These are phyloP conservation scores for Stichopus horrens DNA, from an alignment of 53 echinoderm and acorn worm species.

Conservation along the genomic window DNA sequence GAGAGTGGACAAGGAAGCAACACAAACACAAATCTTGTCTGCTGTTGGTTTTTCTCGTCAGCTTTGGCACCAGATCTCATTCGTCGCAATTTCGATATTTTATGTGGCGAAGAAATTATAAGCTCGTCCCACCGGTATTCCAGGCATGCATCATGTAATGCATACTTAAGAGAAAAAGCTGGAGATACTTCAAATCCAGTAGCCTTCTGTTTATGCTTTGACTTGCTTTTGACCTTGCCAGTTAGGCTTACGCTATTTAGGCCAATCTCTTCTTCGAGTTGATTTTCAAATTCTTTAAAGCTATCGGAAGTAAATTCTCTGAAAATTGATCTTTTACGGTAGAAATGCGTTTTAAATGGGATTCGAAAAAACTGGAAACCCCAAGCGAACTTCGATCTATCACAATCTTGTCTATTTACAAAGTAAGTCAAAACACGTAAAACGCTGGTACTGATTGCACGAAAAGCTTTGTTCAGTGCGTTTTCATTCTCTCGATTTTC, in stretches of 20 bases:
- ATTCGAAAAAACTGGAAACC: slow-evolving; percentile 43
- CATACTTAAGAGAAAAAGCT: slow-evolving; percentile 39
- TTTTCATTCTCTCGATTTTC: slow-evolving; percentile 23
- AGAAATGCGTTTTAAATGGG: slow-evolving; percentile 29
- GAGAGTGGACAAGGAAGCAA: slow-evolving; percentile 34
- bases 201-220: slow-evolving; percentile 24
- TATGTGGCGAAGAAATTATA: slow-evolving; percentile 23
- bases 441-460: slow-evolving; percentile 36
- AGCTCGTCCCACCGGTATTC: slow-evolving; percentile 48
- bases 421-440: slow-evolving; percentile 36
- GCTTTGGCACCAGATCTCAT: not conserved
- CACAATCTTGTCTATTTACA: slow-evolving; percentile 20
- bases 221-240: slow-evolving; percentile 4
- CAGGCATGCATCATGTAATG: slow-evolving; percentile 30
- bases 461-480: slow-evolving; percentile 29
- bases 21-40: slow-evolving; percentile 46
- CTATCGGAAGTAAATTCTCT: slow-evolving; percentile 13
- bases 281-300: slow-evolving; percentile 35
- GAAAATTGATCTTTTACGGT: slow-evolving; percentile 25
- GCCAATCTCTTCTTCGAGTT: slow-evolving; percentile 29
- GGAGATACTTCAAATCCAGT: slow-evolving; percentile 12
- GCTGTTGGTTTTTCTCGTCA: not conserved
- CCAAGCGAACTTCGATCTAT: slow-evolving; percentile 34
- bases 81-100: not conserved
- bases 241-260: not conserved